Conservation (phyloP, 30 jellyfish, hydroid and myxozoan species). For the Phacellophora camtschatica region DNA sequence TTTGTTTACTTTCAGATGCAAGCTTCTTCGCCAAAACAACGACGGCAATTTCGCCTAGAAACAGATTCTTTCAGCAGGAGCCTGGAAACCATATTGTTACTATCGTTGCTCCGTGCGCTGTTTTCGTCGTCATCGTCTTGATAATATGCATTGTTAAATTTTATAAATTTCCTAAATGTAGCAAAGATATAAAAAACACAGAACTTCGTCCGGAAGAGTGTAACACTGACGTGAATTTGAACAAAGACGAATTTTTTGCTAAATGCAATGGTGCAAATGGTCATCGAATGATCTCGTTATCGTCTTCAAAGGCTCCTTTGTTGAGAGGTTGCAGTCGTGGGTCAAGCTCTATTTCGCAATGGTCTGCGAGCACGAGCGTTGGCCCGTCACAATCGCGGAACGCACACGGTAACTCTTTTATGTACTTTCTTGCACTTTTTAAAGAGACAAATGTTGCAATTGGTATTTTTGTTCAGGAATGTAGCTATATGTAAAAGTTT, state of each 20-base stretch:
- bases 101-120: background rate
- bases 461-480: too few relatives aligned
- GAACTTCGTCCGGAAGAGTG: background rate
- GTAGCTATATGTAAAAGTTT: too few relatives aligned
- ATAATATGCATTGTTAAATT: background rate
- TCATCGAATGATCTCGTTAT: background rate
- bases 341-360: slow-evolving; percentile 16
- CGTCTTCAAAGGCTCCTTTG: slow-evolving; percentile 45
- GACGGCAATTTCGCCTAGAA: too few relatives aligned
- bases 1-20: too few relatives aligned
- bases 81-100: background rate
- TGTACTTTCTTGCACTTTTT: too few relatives aligned
- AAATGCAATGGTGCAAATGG: slow-evolving; percentile 3
- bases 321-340: background rate
- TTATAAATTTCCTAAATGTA: background rate
- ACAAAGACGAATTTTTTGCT: background rate
- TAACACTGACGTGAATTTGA: slow-evolving; percentile 34
- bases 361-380: slow-evolving; percentile 29
- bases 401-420: background rate
- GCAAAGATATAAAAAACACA: too few relatives aligned
- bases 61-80: too few relatives aligned
- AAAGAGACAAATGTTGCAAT: too few relatives aligned
- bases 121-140: background rate
- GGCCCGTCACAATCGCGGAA: background rate
- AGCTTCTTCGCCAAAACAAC: too few relatives aligned